These are phyloP conservation scores for Drosophila testacea DNA, from an alignment of 2,888 invertebrate genomes.

Conservation along the genomic window DNA sequence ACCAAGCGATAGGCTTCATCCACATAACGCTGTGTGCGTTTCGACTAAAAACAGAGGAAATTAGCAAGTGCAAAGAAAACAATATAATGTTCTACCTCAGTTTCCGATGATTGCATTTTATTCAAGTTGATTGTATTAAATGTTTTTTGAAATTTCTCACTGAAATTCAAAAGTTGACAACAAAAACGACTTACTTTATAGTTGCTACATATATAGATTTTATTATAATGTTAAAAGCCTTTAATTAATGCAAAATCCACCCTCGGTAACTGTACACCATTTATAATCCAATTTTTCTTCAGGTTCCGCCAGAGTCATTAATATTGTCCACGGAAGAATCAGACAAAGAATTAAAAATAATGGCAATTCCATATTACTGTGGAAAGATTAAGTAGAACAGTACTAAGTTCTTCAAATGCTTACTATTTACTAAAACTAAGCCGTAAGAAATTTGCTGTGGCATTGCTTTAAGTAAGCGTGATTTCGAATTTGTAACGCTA, in stretches of 20 bases:
- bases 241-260: slow-evolving; percentile 10
- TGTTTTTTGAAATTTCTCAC: neutral
- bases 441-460: too few relatives aligned
- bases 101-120: slow-evolving; percentile 51
- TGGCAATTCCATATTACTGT: neutral
- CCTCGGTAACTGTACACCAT: slow-evolving; percentile 12
- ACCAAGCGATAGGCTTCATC: slow-evolving; percentile 78
- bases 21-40: slow-evolving; percentile 81
- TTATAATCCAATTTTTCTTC: neutral
- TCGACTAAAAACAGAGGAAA: slow-evolving; percentile 46
- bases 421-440: neutral
- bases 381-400: neutral
- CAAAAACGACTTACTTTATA: slow-evolving; percentile 6
- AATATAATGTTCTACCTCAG: slow-evolving; percentile 33
- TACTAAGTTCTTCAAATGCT: neutral
- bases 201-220: neutral
- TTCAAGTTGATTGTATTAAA: neutral
- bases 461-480: neutral
- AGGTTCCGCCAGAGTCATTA: neutral
- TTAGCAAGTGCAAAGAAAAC: neutral
- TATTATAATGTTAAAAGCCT: neutral
- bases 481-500: slow-evolving; percentile 18
- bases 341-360: neutral
- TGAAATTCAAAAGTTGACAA: neutral
- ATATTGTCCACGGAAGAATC: neutral